phyloP scores from a whole-genome alignment of 2,797 vertebrate genomes.

The Arnoldichthys spilopterus region DNA sequence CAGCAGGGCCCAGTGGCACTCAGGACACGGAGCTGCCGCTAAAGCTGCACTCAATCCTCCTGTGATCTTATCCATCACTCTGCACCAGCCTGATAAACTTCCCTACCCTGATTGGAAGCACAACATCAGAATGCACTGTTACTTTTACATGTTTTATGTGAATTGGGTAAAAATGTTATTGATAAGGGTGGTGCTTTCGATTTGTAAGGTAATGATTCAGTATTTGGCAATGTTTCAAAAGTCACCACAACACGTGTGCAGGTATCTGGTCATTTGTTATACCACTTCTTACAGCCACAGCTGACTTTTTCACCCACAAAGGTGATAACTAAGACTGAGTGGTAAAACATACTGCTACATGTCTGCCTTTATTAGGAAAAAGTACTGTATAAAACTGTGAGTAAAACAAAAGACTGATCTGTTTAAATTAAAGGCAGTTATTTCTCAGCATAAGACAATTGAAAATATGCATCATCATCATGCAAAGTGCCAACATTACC shows the following conservation, averaged over 20 bases:
- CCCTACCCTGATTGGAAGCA: background rate
- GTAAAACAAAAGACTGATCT: too few species aligned
- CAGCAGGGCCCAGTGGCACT: conserved; percentile 71
- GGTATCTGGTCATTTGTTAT: too few species aligned
- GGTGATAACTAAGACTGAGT: too few species aligned
- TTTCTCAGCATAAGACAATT: too few species aligned
- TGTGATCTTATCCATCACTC: conserved; percentile 51
- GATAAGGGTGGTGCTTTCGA: background rate
- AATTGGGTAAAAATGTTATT: background rate
- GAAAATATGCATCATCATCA: too few species aligned
- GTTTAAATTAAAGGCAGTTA: background rate
- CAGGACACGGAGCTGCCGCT: conserved; percentile 59
- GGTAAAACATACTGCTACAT: too few species aligned
- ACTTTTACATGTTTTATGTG: background rate
- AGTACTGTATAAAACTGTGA: too few species aligned
- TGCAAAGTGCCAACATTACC: too few species aligned
- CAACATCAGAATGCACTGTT: background rate
- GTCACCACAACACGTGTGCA: background rate
- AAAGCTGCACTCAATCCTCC: conserved; percentile 52
- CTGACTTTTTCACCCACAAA: too few species aligned
- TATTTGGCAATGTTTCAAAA: background rate
- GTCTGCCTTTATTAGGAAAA: too few species aligned
- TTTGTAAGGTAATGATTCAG: background rate
- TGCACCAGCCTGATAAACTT: conserved; percentile 30
- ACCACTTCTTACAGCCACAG: background rate